Evolutionary conservation across 2,113 vertebrate species (phyloP).

Genomic region (Tylochromis polylepis): DNA sequence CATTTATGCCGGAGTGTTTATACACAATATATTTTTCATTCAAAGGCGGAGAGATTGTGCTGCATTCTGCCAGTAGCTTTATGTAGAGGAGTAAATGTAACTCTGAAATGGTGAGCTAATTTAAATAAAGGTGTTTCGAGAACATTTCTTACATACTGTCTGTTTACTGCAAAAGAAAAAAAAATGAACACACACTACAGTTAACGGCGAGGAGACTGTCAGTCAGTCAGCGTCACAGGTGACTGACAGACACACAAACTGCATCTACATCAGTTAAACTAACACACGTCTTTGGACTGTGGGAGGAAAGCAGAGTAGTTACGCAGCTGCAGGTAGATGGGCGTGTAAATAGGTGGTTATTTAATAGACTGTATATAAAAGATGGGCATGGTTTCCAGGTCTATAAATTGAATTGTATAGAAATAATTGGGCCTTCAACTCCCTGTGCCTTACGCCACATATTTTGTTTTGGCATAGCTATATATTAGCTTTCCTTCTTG

Average conservation of each 20-base stretch:
- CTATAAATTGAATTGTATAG: neutral
- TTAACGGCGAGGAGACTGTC: neutral
- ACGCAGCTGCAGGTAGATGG: too few relatives aligned
- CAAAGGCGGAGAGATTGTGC: neutral
- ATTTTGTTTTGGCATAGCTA: neutral
- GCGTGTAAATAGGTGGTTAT: too few relatives aligned
- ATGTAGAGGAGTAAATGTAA: neutral
- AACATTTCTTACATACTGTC: neutral
- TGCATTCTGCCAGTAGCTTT: accelerated
- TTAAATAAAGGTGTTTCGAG: neutral
- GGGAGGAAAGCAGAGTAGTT: too few relatives aligned
- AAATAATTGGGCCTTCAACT: neutral
- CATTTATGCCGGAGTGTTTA: neutral
- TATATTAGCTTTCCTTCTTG: neutral
- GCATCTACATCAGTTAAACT: neutral
- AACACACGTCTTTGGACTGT: neutral
- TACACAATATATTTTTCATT: neutral
- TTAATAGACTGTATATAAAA: neutral
- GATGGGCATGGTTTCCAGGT: neutral
- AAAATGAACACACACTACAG: neutral
- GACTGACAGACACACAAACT: neutral
- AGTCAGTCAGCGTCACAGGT: too few relatives aligned
- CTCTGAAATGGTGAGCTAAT: neutral
- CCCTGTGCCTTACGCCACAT: neutral
- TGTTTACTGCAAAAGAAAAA: neutral